Evolutionary conservation across 2,888 invertebrate species (phyloP), one percentile per base, ranked within the genome.

Genomic region (Heliconius charithonia): DNA sequence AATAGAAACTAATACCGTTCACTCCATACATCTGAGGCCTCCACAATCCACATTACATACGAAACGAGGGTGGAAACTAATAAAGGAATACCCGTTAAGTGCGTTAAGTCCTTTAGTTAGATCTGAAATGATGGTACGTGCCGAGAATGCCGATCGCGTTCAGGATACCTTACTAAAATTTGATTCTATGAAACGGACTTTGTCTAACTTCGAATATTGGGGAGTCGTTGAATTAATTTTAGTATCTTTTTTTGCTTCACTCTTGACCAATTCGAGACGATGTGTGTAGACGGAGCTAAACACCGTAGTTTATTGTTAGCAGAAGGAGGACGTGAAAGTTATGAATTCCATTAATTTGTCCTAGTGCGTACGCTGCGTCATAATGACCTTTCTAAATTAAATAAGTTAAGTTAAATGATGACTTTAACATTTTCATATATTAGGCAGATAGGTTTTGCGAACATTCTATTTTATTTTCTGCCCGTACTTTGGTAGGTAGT

Each of bases 81-180:
- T 79, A 81, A 81, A 76, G 27, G 77, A 81, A 80, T 78, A 81
- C 41, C 65, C 81, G 81, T 80, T 81, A 81, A 81, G 79, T 80
- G 76, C 75, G 81, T 75, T 81, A 80, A 81, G 81, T 79, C 79
- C 81, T 75, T 81, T 79, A 77, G 82, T 80, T 81, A 79, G 80
- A 80, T 82, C 75, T 79, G 78, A 70, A 82, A 80, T 77, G 81
- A 73, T 77, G 27, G 80, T 78, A 82, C 83, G 83, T 83, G 83
- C 71, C 78, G 75, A 59, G 83, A 83, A 83, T 83, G 77, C 83
- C 79, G 81, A 83, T 73, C 74, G 62, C 32, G 80, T 81, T 83
- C 83, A 81, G 78, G 81, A 83, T 80, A 81, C 80, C 80, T 79
- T 76, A 78, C 80, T 81, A 83, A 83, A 83, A 83, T 82, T 83